These are phyloP conservation scores for Lordiphosa stackelbergi DNA, from an alignment of 1,140 invertebrate species.

Conservation along the genomic window DNA sequence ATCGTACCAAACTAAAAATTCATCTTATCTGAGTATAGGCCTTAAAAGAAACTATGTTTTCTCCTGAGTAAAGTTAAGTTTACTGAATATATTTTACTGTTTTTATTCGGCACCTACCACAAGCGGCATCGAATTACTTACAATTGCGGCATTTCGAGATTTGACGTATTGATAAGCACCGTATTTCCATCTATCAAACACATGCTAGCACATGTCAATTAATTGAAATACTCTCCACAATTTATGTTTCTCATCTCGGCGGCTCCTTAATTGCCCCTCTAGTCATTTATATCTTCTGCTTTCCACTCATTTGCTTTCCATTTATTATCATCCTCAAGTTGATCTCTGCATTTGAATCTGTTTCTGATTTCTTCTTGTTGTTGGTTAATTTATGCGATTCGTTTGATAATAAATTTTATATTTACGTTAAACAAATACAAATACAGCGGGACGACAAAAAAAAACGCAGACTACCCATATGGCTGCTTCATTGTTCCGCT, in stretches of 20 bases:
- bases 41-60: too few species aligned
- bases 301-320: slow-evolving; percentile 55
- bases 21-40: too few species aligned
- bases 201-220: neutral
- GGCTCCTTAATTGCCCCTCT: too few species aligned
- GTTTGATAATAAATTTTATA: slow-evolving; percentile 73
- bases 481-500: slow-evolving; percentile 1
- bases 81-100: too few species aligned
- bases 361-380: slow-evolving; percentile 51
- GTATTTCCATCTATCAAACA: too few species aligned
- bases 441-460: slow-evolving; percentile 7
- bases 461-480: neutral
- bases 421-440: slow-evolving; percentile 66
- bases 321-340: slow-evolving; percentile 61
- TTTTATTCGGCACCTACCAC: too few species aligned
- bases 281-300: slow-evolving; percentile 24
- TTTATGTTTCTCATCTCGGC: neutral
- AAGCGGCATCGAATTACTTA: too few species aligned
- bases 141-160: too few species aligned
- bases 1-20: too few species aligned
- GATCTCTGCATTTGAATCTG: slow-evolving; percentile 38
- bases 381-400: slow-evolving; percentile 64
- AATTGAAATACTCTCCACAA: neutral
- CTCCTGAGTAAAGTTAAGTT: too few species aligned
- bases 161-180: neutral